A percentile compares a stretch with the other conserved stretches of the same genome.
Evolutionary conservation across 1,140 invertebrate genomes (phyloP).

Genomic region (Drosophila arawakana): DNA sequence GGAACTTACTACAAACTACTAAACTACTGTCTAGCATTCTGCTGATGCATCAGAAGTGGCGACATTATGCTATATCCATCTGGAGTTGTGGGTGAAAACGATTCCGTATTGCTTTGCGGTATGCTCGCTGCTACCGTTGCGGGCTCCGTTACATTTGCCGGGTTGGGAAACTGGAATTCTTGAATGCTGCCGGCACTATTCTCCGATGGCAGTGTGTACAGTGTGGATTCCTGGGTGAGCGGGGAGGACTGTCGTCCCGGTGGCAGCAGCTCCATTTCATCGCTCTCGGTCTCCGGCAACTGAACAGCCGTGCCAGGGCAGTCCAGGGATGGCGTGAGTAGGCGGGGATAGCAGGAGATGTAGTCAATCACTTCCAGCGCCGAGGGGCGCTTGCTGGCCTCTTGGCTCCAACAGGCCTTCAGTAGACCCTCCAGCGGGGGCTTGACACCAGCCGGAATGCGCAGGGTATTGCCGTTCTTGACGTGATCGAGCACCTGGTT

Average conservation of each 20-base stretch:
- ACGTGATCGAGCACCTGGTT: slow-evolving; percentile 93
- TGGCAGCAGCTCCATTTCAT: slow-evolving; percentile 58
- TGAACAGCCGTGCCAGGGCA: slow-evolving; percentile 90
- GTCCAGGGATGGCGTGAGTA: slow-evolving; percentile 92
- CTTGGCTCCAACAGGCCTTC: slow-evolving; percentile 90
- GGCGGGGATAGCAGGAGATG: slow-evolving; percentile 90
- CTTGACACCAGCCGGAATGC: slow-evolving; percentile 90
- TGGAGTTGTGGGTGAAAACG: slow-evolving; percentile 51
- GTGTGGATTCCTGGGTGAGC: slow-evolving; percentile 26
- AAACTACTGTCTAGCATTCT: neutral
- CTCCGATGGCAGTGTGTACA: slow-evolving; percentile 33
- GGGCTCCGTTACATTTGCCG: neutral
- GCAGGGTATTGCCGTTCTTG: slow-evolving; percentile 89
- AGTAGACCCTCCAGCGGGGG: slow-evolving; percentile 91
- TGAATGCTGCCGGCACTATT: slow-evolving; percentile 8
- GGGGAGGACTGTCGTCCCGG: slow-evolving; percentile 34
- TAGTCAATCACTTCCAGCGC: slow-evolving; percentile 92
- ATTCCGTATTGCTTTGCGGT: slow-evolving; percentile 7
- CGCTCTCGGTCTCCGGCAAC: slow-evolving; percentile 82
- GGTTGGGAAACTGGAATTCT: slow-evolving; percentile 4
- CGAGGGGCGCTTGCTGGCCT: slow-evolving; percentile 89
- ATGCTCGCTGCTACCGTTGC: neutral
- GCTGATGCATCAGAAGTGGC: slow-evolving; percentile 51
- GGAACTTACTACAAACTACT: neutral
- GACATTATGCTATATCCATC: slow-evolving; percentile 79